These are phyloP conservation scores for Meandrina meandrites DNA, from an alignment of 92 coral and sea anemone species.

Conservation along the genomic window DNA sequence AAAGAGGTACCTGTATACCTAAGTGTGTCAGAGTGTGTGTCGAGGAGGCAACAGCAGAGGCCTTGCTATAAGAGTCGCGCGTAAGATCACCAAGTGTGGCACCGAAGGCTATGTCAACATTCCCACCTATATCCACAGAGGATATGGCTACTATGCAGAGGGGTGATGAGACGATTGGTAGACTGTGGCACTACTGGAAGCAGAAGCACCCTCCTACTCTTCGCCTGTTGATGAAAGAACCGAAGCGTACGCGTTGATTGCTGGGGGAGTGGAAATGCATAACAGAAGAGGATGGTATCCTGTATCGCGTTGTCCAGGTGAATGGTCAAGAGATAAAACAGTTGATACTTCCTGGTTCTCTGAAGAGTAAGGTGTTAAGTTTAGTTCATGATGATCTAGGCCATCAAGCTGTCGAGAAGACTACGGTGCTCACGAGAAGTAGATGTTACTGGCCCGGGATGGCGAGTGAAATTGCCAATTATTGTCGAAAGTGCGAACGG, in stretches of 20 bases:
- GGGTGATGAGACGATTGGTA: slow-evolving; percentile 33
- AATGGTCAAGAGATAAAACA: too few species aligned
- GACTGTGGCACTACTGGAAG: slow-evolving; percentile 63
- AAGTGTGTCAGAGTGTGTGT: slow-evolving; percentile 24
- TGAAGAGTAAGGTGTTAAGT: slow-evolving; percentile 35
- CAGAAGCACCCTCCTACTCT: slow-evolving; percentile 51
- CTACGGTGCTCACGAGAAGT: slow-evolving; percentile 32
- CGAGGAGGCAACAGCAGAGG: slow-evolving; percentile 20
- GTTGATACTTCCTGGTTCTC: slow-evolving; percentile 56
- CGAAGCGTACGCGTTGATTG: slow-evolving; percentile 50
- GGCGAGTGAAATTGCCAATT: slow-evolving; percentile 38
- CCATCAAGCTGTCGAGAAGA: slow-evolving; percentile 59
- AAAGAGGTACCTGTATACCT: slow-evolving; percentile 32
- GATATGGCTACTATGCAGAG: slow-evolving; percentile 46
- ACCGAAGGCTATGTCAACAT: slow-evolving; percentile 23
- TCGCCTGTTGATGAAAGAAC: slow-evolving; percentile 53
- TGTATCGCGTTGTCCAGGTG: too few species aligned
- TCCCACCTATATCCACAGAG: slow-evolving; percentile 26
- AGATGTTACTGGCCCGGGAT: slow-evolving; percentile 59
- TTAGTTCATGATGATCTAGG: slow-evolving; percentile 65
- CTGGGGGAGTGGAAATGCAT: slow-evolving; percentile 58
- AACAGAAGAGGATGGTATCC: slow-evolving; percentile 42
- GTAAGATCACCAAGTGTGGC: slow-evolving; percentile 30
- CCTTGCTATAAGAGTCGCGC: slow-evolving; percentile 33
- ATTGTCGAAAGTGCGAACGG: slow-evolving; percentile 52